These are phyloP conservation scores for Yponomeuta sedellus DNA, from an alignment of 2,888 invertebrate genomes.

Conservation along the genomic window DNA sequence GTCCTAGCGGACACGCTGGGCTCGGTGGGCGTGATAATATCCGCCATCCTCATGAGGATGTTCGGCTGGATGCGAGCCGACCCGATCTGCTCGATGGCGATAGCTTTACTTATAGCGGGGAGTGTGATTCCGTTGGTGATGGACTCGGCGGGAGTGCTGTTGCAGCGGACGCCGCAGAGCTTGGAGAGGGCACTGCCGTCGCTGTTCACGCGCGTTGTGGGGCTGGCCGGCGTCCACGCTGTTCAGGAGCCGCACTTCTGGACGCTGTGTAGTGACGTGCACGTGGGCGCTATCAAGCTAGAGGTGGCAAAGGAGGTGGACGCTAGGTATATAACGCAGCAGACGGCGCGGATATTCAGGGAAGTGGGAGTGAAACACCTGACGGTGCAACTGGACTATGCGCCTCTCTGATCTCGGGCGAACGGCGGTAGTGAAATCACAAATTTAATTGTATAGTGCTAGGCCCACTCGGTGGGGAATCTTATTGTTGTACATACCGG, in stretches of 20 bases:
- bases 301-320: slow-evolving; percentile 97
- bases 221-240: slow-evolving; percentile 94
- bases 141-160: slow-evolving; percentile 92
- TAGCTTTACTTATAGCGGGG: slow-evolving; percentile 90
- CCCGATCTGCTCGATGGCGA: slow-evolving; percentile 98
- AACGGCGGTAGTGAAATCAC: slow-evolving; percentile 26
- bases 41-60: slow-evolving; percentile 93
- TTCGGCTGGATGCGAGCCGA: slow-evolving; percentile 99
- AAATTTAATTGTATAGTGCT: slow-evolving; percentile 33
- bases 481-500: slow-evolving; percentile 14
- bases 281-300: slow-evolving; percentile 94
- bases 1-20: slow-evolving; percentile 97
- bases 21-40: slow-evolving; percentile 97
- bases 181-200: slow-evolving; percentile 90
- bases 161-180: slow-evolving; percentile 93
- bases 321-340: slow-evolving; percentile 93
- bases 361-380: slow-evolving; percentile 93
- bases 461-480: not conserved
- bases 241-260: slow-evolving; percentile 99
- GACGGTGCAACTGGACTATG: slow-evolving; percentile 95
- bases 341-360: slow-evolving; percentile 95
- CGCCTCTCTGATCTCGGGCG: slow-evolving; percentile 72
- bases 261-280: slow-evolving; percentile 96
- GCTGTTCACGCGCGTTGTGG: slow-evolving; percentile 92
- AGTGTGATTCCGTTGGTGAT: slow-evolving; percentile 90